Evolutionary conservation across 2,113 vertebrate genomes (phyloP).

Genomic region (Drymodes brunneopygia): DNA sequence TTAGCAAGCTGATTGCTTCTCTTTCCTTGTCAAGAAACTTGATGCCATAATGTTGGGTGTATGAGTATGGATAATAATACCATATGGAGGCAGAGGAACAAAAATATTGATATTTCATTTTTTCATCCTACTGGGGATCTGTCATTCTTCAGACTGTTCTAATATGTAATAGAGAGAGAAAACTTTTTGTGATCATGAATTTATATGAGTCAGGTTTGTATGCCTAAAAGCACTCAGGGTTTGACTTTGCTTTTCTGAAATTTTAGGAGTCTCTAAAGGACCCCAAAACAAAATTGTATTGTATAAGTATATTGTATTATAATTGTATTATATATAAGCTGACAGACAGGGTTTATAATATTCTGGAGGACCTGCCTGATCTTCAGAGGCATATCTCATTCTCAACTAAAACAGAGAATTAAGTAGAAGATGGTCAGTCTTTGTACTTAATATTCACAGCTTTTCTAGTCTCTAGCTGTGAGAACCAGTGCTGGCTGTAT

Average conservation of each 20-base stretch:
- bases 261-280: conserved; percentile 38
- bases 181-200: not conserved
- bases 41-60: not conserved
- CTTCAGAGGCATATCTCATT: not conserved
- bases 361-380: not conserved
- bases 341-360: conserved; percentile 28
- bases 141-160: not conserved
- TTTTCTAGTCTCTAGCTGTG: not conserved
- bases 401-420: conserved; percentile 6
- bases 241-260: conserved; percentile 47
- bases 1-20: not conserved
- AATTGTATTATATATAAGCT: not conserved
- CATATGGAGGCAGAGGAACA: not conserved
- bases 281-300: conserved; percentile 27
- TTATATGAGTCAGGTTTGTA: not conserved
- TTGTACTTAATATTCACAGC: not conserved
- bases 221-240: not conserved
- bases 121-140: conserved; percentile 26
- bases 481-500: not conserved
- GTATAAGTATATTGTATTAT: not conserved
- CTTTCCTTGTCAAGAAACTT: not conserved
- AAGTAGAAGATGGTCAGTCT: not conserved
- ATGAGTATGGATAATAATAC: not conserved
- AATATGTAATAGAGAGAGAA: conserved; percentile 11
- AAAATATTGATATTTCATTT: conserved; percentile 48